Conservation (phyloP, 2,797 vertebrate species). For the Micropoecilia bifurca region DNA sequence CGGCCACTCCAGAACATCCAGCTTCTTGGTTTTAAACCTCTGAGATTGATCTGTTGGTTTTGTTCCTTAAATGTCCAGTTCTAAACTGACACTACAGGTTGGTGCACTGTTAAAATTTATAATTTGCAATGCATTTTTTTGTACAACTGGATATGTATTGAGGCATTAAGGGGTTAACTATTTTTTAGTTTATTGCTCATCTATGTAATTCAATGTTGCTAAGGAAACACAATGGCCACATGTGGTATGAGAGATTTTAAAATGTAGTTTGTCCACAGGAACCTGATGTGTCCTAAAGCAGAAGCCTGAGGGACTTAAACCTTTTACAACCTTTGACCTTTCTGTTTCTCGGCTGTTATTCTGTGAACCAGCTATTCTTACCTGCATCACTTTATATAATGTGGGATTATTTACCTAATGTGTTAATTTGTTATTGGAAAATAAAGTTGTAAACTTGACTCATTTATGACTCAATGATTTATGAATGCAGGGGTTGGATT, state of each 20-base stretch:
- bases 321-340: background rate
- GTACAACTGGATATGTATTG: background rate
- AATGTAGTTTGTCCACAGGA: background rate
- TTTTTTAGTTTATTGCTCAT: background rate
- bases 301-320: background rate
- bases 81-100: background rate
- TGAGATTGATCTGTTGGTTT: background rate
- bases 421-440: background rate
- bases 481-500: background rate
- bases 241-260: background rate
- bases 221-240: background rate
- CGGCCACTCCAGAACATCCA: background rate
- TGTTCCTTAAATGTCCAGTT: background rate
- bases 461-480: background rate
- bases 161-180: background rate
- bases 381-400: background rate
- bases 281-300: background rate
- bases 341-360: background rate
- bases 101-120: background rate
- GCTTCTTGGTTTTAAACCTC: background rate
- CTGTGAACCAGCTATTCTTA: background rate
- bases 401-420: background rate
- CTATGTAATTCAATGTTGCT: background rate
- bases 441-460: background rate
- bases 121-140: background rate